phyloP scores from a whole-genome alignment of 2,888 invertebrate species.

The Dione vanillae region DNA sequence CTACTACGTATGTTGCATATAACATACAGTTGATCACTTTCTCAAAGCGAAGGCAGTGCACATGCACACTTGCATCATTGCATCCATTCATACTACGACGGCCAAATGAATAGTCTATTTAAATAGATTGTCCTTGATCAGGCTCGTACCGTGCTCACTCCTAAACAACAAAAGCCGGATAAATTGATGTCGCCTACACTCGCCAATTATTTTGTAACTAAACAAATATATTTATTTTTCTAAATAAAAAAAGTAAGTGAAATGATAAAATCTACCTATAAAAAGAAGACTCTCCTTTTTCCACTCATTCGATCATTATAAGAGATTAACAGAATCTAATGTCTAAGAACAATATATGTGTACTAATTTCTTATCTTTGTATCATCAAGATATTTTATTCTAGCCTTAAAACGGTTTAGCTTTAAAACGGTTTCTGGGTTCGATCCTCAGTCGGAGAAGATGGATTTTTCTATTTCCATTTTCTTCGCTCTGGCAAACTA shows the following conservation, averaged over 20 bases:
- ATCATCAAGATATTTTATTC: too few relatives aligned
- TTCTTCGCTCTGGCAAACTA: too few relatives aligned
- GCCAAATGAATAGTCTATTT: conserved; percentile 42
- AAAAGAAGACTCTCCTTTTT: too few relatives aligned
- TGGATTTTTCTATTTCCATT: too few relatives aligned
- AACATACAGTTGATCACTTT: conserved; percentile 35
- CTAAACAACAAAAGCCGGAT: conserved; percentile 57
- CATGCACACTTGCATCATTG: conserved; percentile 40
- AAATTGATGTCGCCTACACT: conserved; percentile 51
- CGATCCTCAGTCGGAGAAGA: too few relatives aligned
- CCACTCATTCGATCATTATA: too few relatives aligned
- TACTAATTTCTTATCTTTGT: too few relatives aligned
- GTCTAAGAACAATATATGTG: too few relatives aligned
- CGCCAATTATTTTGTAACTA: conserved; percentile 1
- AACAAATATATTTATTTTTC: conserved; percentile 16
- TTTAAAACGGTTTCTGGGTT: too few relatives aligned
- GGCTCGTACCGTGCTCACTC: conserved; percentile 61
- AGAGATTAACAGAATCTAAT: too few relatives aligned
- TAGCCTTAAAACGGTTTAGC: too few relatives aligned
- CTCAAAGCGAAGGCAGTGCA: conserved; percentile 35
- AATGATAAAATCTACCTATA: too few relatives aligned
- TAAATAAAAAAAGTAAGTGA: neutral
- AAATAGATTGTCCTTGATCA: conserved; percentile 49
- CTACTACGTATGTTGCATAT: neutral
- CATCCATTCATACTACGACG: conserved; percentile 33